phyloP scores from a whole-genome alignment of 2,797 vertebrate genomes.

The Anniella stebbinsi region DNA sequence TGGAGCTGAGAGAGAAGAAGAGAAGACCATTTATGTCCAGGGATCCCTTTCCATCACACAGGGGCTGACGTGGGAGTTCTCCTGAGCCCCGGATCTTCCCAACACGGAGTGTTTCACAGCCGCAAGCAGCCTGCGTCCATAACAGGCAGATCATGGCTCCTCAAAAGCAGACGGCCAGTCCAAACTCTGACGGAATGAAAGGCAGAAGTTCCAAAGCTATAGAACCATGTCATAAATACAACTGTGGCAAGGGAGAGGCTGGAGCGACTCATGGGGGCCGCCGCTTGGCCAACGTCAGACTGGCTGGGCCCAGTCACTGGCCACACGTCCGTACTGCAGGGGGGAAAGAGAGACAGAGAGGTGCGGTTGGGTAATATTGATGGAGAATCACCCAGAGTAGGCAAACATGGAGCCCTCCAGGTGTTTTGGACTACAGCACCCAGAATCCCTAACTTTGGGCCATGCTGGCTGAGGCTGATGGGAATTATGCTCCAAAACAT shows the following conservation, averaged over 20 bases:
- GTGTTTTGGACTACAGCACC: neutral
- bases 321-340: constrained; percentile 55
- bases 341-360: neutral
- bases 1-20: neutral
- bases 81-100: neutral
- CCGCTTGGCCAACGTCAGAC: constrained; percentile 29
- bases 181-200: neutral
- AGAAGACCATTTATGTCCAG: neutral
- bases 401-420: neutral
- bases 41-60: neutral
- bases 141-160: neutral
- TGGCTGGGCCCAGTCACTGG: constrained; percentile 55
- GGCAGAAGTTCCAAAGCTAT: neutral
- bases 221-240: constrained; percentile 22
- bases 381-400: too few relatives aligned
- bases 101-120: neutral
- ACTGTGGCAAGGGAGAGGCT: too few relatives aligned
- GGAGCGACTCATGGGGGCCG: neutral
- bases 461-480: neutral
- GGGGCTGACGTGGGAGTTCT: neutral
- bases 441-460: too few relatives aligned
- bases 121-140: neutral
- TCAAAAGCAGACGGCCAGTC: neutral
- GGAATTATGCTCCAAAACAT: neutral
- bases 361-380: too few relatives aligned